Percentiles rank a stretch among this genome's conserved stretches.
Evolutionary conservation across 2,888 invertebrate species (phyloP).

Genomic region (Troglohyphantes excavatus): DNA sequence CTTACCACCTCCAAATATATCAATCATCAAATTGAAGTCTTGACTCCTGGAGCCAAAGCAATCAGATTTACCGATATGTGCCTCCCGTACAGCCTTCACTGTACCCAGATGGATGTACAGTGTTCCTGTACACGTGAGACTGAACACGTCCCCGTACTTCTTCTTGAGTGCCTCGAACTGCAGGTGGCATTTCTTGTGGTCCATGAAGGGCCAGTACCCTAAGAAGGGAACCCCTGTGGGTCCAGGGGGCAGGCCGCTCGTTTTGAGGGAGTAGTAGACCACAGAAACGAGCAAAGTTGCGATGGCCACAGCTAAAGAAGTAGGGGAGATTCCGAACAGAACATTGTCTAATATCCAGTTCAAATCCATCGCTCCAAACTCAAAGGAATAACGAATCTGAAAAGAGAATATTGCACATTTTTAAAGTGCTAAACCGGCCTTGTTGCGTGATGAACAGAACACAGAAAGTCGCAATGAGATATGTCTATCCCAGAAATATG

Average conservation of each 20-base stretch:
- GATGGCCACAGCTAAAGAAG: neutral
- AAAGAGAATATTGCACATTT: no score
- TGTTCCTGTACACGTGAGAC: slow-evolving; percentile 50
- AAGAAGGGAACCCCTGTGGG: slow-evolving; percentile 79
- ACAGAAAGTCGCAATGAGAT: no score
- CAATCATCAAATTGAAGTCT: neutral
- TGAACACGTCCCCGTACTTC: slow-evolving; percentile 79
- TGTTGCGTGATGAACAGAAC: no score
- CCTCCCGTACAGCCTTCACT: slow-evolving; percentile 23
- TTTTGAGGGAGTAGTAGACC: neutral
- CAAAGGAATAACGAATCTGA: neutral
- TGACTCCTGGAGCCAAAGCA: neutral
- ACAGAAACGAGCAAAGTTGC: neutral
- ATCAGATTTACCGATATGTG: slow-evolving; percentile 23
- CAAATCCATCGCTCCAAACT: neutral
- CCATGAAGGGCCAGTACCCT: slow-evolving; percentile 78
- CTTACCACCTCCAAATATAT: slow-evolving; percentile 33
- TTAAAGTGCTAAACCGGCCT: no score
- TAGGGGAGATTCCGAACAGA: neutral
- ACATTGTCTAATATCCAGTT: neutral
- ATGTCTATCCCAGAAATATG: no score
- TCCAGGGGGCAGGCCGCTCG: slow-evolving; percentile 74
- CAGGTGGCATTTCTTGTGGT: slow-evolving; percentile 49
- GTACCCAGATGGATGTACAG: slow-evolving; percentile 50
- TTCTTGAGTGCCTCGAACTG: slow-evolving; percentile 63